Evolutionary conservation across 2,888 invertebrate genomes (phyloP).

Genomic region (Drosophila atripex): DNA sequence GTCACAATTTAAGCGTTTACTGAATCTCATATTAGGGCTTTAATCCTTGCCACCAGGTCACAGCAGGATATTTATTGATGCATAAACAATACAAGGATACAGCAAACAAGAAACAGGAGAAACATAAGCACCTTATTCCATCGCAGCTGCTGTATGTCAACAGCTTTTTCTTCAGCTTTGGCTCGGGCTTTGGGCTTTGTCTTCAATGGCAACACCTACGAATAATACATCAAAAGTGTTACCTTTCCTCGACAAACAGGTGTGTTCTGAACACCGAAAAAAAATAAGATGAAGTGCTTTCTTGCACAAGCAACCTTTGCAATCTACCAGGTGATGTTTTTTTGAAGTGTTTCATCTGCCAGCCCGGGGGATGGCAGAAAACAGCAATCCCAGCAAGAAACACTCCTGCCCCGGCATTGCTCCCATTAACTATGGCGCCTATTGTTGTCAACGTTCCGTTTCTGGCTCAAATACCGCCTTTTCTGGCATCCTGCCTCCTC

Average conservation of each 20-base stretch:
- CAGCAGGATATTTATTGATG: conserved; percentile 3
- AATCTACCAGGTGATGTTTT: neutral
- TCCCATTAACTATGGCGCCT: conserved; percentile 61
- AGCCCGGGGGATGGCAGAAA: conserved; percentile 13
- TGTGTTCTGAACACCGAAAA: neutral
- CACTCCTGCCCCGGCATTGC: conserved; percentile 36
- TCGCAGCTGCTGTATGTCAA: conserved; percentile 20
- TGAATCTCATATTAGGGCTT: neutral
- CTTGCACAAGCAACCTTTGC: no score
- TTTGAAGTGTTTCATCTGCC: conserved; percentile 12
- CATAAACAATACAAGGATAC: conserved; percentile 13
- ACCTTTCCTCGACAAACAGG: conserved; percentile 10
- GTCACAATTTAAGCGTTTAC: neutral
- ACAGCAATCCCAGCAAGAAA: conserved; percentile 24
- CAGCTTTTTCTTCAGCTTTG: conserved; percentile 13
- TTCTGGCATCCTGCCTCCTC: neutral
- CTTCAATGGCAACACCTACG: conserved; percentile 16
- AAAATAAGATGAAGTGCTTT: neutral
- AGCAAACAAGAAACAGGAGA: conserved; percentile 6
- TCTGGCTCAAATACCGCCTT: conserved; percentile 1
- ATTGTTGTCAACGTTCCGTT: conserved; percentile 52
- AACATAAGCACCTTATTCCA: conserved; percentile 16
- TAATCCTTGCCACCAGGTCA: conserved; percentile 1
- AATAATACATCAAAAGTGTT: conserved; percentile 3
- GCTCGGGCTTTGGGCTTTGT: conserved; percentile 8